A percentile compares a stretch with the other conserved stretches of the same genome.
Conservation (phyloP, 2,797 vertebrate genomes). For the Hippopotamyrus pictus region DNA sequence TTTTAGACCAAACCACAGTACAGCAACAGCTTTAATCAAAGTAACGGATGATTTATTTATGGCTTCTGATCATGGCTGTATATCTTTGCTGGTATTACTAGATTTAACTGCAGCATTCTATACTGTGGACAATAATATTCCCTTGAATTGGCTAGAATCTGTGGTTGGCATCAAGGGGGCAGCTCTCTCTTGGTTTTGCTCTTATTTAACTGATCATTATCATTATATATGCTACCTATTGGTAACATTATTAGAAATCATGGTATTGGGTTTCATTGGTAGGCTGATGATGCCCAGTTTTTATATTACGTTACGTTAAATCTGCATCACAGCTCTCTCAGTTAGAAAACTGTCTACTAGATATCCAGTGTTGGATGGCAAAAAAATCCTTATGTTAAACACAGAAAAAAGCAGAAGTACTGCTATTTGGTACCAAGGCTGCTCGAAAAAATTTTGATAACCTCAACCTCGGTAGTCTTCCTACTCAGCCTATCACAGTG, state of each 20-base stretch:
- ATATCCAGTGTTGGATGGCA: not conserved
- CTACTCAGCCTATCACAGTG: not conserved
- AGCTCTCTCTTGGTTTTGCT: not conserved
- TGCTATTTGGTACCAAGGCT: not conserved
- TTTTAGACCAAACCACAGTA: not conserved
- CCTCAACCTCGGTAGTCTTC: not conserved
- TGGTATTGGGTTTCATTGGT: not conserved
- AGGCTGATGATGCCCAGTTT: not conserved
- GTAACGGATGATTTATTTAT: not conserved
- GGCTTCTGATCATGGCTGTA: not conserved
- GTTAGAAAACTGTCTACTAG: not conserved
- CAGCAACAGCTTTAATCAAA: not conserved
- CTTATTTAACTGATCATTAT: not conserved
- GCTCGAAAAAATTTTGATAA: not conserved
- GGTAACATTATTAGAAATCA: not conserved
- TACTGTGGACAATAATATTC: not conserved
- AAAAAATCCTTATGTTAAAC: not conserved
- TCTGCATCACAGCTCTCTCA: not conserved
- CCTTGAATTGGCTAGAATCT: not conserved
- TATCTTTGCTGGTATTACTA: not conserved
- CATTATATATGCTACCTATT: not conserved
- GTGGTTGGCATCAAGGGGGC: not conserved
- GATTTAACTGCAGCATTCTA: not conserved
- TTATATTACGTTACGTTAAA: not conserved
- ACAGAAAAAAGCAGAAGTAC: not conserved